Base-by-base conservation (phyloP, 2,113 vertebrate species). In the Poecile atricapillus region DNA sequence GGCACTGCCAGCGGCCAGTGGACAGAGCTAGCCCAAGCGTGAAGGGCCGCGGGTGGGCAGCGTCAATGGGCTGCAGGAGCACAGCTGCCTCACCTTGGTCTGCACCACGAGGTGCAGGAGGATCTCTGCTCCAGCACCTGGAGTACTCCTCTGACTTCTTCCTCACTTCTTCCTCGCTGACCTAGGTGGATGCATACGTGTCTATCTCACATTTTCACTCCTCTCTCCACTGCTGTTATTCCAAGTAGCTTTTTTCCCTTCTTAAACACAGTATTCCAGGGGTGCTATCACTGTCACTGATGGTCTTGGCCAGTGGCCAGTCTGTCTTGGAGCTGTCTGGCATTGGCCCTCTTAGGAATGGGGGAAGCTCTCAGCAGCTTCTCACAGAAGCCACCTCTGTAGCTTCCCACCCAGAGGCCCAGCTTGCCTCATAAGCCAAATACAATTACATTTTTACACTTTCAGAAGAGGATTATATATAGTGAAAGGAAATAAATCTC, bases 31-130 rank as follows among this genome's bases (percentile, higher is more conserved):
- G n/a, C n/a, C n/a, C n/a, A n/a, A n/a, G n/a, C n/a, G n/a, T n/a
- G n/a, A n/a, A n/a, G n/a, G n/a, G n/a, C n/a, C n/a, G n/a, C n/a
- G n/a, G n/a, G n/a, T n/a, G n/a, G n/a, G n/a, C n/a, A n/a, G n/a
- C n/a, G n/a, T n/a, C n/a, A n/a, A 6, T 4, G 7, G 12, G 10
- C 24, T 69, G 15, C 33, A 41, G 58, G 4, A 1, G 1, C 11
- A 15, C 11, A 24, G 22, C 43, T 41, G 41, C n/a, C 41, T 37
- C 31, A 27, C 20, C 14, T 12, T 12, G 33, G 14, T 28, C 44
- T 77, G 18, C 15, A 37, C 39, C 19, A 41, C 0, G 0, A 15
- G 10, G 37, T 52, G 13, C 62, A 53, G 10, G 9, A 11, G 11
- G 50, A 65, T 15, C 19, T 53, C 25, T 70, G 19, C 31, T 74